These are phyloP conservation scores for Budorcas taxicolor DNA, from an alignment of 2,113 vertebrate genomes.

Conservation along the genomic window DNA sequence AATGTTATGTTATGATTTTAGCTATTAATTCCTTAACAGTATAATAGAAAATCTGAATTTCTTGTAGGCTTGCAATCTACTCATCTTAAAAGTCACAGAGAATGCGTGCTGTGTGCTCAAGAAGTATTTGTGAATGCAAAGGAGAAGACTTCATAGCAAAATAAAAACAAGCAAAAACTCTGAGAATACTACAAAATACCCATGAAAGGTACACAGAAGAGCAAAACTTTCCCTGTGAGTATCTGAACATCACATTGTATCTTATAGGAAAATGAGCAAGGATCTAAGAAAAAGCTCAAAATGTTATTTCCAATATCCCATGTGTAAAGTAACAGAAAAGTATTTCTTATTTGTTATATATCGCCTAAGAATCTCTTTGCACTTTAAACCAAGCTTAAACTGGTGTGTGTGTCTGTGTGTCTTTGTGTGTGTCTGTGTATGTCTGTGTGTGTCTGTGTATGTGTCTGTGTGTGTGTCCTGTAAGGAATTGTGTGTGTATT, in stretches of 20 bases:
- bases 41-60: background rate
- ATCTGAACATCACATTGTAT: background rate
- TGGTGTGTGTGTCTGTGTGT: background rate
- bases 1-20: background rate
- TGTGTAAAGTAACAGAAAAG: background rate
- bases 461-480: background rate
- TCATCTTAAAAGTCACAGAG: background rate
- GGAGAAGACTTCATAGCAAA: background rate
- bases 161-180: background rate
- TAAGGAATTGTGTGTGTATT: background rate
- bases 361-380: background rate
- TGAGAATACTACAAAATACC: background rate
- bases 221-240: background rate
- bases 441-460: background rate
- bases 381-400: background rate
- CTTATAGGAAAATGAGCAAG: background rate
- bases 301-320: background rate
- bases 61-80: background rate
- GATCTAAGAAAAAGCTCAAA: background rate
- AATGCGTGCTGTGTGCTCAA: background rate
- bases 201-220: accelerated
- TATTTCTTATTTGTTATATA: background rate
- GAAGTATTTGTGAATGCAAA: background rate
- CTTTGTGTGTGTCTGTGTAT: background rate
- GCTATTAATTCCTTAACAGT: background rate